Conservation (phyloP, 37 sponge, comb jelly and placozoan species). For the Chondrilla cf. caribensis region DNA sequence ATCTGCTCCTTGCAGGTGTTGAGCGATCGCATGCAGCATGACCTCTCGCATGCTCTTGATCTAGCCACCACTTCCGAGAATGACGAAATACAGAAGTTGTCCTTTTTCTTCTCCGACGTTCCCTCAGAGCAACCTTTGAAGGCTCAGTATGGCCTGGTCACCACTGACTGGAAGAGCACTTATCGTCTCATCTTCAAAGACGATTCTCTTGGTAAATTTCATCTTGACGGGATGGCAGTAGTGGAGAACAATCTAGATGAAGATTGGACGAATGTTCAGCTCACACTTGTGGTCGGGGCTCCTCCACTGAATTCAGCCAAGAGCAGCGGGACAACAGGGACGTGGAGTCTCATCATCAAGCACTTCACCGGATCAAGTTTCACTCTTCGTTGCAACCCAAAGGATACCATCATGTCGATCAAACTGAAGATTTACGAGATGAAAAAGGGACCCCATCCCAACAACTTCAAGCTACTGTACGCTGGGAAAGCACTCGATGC, state of each 20-base stretch:
- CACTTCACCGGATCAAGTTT: slow-evolving; percentile 29
- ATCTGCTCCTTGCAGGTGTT: slow-evolving; percentile 46
- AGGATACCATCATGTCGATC: slow-evolving; percentile 62
- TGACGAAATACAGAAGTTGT: slow-evolving; percentile 75
- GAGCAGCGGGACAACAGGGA: slow-evolving; percentile 26
- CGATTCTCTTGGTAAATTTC: slow-evolving; percentile 48
- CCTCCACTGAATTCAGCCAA: slow-evolving; percentile 45
- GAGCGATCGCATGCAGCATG: slow-evolving; percentile 54
- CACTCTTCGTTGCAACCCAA: slow-evolving; percentile 61
- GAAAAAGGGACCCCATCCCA: slow-evolving; percentile 27
- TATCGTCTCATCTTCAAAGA: slow-evolving; percentile 55
- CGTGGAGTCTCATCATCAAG: slow-evolving; percentile 50
- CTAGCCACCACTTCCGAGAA: slow-evolving; percentile 42
- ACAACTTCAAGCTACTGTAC: slow-evolving; percentile 61
- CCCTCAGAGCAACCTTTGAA: slow-evolving; percentile 37
- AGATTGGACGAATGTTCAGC: slow-evolving; percentile 84
- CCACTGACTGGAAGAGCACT: slow-evolving; percentile 83
- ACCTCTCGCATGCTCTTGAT: slow-evolving; percentile 72
- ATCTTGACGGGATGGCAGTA: slow-evolving; percentile 76
- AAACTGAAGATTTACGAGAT: slow-evolving; percentile 61
- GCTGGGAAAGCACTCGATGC: slow-evolving; percentile 76
- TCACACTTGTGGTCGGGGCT: slow-evolving; percentile 84
- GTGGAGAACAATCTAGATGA: slow-evolving; percentile 83
- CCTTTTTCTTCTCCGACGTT: slow-evolving; percentile 71
- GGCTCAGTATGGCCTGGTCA: slow-evolving; percentile 68